Base-by-base conservation (phyloP, 2,113 vertebrate species). In the Otolemur garnettii region DNA sequence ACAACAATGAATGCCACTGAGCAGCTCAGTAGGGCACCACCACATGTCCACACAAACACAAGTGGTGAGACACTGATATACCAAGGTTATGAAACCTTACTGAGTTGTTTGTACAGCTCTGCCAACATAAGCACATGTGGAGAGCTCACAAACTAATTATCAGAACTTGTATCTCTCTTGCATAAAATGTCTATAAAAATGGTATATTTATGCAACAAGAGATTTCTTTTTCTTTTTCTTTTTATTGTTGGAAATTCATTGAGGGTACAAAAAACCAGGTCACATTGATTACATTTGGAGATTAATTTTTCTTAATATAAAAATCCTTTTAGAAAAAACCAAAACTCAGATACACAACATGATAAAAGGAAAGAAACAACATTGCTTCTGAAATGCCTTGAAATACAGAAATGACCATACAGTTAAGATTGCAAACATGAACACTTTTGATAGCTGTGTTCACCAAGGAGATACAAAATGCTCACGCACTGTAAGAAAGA, bases 301-400 rank as follows among this genome's bases (percentile, higher is more conserved):
- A 5, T 26, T 35, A 82, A 38, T 24, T 86, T 96, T 95, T 89
- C 64, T 86, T 91, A 62, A 68, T 10, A 55, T 50, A 84, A 90
- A 79, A 69, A 68, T 68, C 0, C 35, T 90, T 86, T 57, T 66
- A 24, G 6, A 93, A 78, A 82, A 71, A n/a, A 45, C 2, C 28
- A 71, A 95, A 68, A 62, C 9, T 84, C 33, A 79, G n/a, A 45
- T 62, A 93, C 19, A 69, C 55, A 78, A 66, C 5, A 42, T 59
- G 5, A 24, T n/a, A 28, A 69, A 87, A 60, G 17, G 15, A 75
- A 85, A 71, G 55, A 91, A 87, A 84, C 0, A 64, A 7, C 2
- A n/a, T 35, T 95, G 18, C 7, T 30, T 60, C 42, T 7, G 19
- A 86, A 57, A 59, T 38, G 4, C 88, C 18, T 55, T 53, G 45